phyloP scores from a whole-genome alignment of 2,113 vertebrate genomes.

The Thamnaconus septentrionalis region DNA sequence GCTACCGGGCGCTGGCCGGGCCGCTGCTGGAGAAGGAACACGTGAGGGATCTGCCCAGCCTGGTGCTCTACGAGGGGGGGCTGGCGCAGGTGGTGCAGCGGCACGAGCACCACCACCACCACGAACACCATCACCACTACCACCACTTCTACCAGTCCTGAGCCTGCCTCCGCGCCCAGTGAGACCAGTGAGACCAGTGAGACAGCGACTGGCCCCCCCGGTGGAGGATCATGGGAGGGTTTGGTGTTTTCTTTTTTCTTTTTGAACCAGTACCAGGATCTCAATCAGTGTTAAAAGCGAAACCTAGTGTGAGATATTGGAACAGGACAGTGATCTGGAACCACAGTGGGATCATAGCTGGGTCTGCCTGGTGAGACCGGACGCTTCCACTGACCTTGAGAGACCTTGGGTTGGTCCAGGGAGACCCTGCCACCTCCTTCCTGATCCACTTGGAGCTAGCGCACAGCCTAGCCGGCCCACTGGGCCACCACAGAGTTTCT shows the following conservation, averaged over 20 bases:
- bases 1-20: slow-evolving; percentile 78
- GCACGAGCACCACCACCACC: slow-evolving; percentile 97
- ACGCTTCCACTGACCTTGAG: too few relatives aligned
- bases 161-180: slow-evolving; percentile 74
- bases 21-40: slow-evolving; percentile 87
- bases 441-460: slow-evolving; percentile 1
- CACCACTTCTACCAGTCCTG: slow-evolving; percentile 99
- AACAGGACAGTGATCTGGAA: slow-evolving; percentile 23
- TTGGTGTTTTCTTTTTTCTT: neutral
- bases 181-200: slow-evolving; percentile 52
- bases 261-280: slow-evolving; percentile 16
- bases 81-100: slow-evolving; percentile 92
- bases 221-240: slow-evolving; percentile 13
- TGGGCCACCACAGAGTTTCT: slow-evolving; percentile 34
- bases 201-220: slow-evolving; percentile 22
- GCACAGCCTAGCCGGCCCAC: slow-evolving; percentile 46
- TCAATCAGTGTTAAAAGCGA: slow-evolving; percentile 51
- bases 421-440: neutral
- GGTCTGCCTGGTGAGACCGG: neutral
- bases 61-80: slow-evolving; percentile 88
- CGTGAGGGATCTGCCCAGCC: slow-evolving; percentile 83
- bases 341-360: slow-evolving; percentile 30
- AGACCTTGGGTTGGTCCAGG: too few relatives aligned
- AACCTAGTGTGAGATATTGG: slow-evolving; percentile 20
- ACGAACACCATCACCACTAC: slow-evolving; percentile 98